Evolutionary conservation across 2,888 invertebrate species (phyloP).

Genomic region (Galerucella nymphaeae): DNA sequence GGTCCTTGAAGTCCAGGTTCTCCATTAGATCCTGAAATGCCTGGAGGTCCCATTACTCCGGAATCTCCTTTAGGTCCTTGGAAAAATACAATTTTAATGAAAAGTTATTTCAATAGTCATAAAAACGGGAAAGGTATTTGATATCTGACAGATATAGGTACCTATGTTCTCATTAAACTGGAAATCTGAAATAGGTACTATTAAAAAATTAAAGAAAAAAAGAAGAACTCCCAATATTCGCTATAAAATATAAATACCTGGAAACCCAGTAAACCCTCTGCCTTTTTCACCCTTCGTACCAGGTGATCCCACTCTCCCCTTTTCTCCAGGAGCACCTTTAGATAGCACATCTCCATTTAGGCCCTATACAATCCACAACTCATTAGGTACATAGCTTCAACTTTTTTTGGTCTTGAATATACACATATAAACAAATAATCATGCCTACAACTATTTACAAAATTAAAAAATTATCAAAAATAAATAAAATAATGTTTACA

Average conservation of each 20-base stretch:
- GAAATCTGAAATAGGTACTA: no score
- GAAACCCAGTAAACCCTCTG: slow-evolving; percentile 67
- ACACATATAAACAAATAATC: slow-evolving; percentile 19
- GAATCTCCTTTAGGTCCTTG: slow-evolving; percentile 79
- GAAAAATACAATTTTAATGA: slow-evolving; percentile 45
- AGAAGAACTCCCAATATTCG: neutral
- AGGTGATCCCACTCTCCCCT: slow-evolving; percentile 69
- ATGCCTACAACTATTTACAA: slow-evolving; percentile 36
- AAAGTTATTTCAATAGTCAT: no score
- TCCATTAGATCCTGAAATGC: slow-evolving; percentile 80
- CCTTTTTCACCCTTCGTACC: slow-evolving; percentile 67
- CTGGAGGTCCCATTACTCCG: slow-evolving; percentile 81
- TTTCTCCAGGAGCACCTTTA: slow-evolving; percentile 73
- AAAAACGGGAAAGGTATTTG: no score
- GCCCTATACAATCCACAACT: slow-evolving; percentile 65
- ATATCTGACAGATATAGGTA: no score
- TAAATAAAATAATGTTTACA: slow-evolving; percentile 13
- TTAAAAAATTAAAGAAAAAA: no score
- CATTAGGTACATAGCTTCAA: slow-evolving; percentile 56
- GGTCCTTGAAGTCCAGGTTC: slow-evolving; percentile 89
- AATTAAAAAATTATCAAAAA: slow-evolving; percentile 32
- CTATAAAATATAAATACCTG: slow-evolving; percentile 59
- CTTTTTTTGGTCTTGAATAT: slow-evolving; percentile 38
- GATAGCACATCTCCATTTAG: slow-evolving; percentile 69
- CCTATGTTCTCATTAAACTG: no score